Conservation (phyloP, 2,113 vertebrate genomes). For the Arenaria interpres region DNA sequence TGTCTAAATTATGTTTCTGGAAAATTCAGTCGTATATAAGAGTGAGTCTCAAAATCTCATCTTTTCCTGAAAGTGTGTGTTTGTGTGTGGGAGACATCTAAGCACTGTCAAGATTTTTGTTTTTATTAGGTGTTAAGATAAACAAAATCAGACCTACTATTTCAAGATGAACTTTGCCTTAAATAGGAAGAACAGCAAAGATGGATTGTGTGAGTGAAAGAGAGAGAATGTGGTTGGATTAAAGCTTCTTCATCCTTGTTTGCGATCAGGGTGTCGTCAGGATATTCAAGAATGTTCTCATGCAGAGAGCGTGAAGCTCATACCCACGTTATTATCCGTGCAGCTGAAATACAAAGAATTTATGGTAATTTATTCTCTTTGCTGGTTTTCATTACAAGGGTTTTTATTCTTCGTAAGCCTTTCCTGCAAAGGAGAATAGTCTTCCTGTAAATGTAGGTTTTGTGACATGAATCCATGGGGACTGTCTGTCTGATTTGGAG, state of each 20-base stretch:
- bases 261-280: background rate
- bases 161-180: background rate
- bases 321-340: background rate
- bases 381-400: constrained; percentile 34
- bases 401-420: constrained; percentile 47
- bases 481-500: background rate
- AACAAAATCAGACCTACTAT: background rate
- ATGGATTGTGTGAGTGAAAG: background rate
- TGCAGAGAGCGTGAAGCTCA: background rate
- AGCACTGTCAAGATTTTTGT: background rate
- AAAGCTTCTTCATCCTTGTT: background rate
- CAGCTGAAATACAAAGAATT: constrained; percentile 30
- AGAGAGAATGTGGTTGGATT: background rate
- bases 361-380: constrained; percentile 60
- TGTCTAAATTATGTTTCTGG: background rate
- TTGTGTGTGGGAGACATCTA: background rate
- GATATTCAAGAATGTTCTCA: background rate
- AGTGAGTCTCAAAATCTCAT: background rate
- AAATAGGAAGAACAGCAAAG: background rate
- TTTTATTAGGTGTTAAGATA: background rate
- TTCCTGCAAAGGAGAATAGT: constrained; percentile 17
- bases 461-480: constrained; percentile 26
- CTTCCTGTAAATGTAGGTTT: constrained; percentile 44
- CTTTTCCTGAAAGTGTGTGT: background rate
- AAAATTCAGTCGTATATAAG: background rate